phyloP scores from a whole-genome alignment of 2,888 invertebrate genomes.

The Drosophila bunnanda region DNA sequence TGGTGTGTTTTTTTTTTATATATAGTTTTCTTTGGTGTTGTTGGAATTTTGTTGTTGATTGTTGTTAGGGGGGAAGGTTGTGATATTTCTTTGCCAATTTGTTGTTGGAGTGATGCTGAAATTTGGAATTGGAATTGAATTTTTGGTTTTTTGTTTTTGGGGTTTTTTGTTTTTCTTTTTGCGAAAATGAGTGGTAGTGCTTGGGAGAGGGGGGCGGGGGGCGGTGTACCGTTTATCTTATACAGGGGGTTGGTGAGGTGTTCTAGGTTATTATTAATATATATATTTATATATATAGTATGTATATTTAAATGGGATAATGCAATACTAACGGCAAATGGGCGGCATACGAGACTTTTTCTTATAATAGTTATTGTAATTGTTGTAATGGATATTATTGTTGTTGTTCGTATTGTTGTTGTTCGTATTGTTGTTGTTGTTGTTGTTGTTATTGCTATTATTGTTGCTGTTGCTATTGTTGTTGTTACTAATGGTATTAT shows the following conservation, averaged over 20 bases:
- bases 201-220: neutral
- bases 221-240: neutral
- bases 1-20: neutral
- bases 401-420: conserved; percentile 74
- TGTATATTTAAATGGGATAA: conserved; percentile 20
- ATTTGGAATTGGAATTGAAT: conserved; percentile 17
- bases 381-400: conserved; percentile 83
- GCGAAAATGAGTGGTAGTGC: conserved; percentile 15
- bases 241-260: neutral
- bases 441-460: conserved; percentile 51
- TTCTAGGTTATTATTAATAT: conserved; percentile 7
- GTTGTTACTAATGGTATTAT: conserved; percentile 67
- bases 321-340: conserved; percentile 85
- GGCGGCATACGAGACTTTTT: conserved; percentile 85
- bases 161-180: neutral
- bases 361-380: conserved; percentile 84
- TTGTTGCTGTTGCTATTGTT: conserved; percentile 55
- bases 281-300: conserved; percentile 45
- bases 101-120: conserved; percentile 11
- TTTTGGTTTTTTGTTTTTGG: neutral
- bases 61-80: conserved; percentile 6
- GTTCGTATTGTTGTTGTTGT: conserved; percentile 47
- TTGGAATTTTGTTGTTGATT: conserved; percentile 4
- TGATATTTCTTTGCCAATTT: conserved; percentile 20
- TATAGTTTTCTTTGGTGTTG: neutral